phyloP scores from a whole-genome alignment of 2,797 vertebrate species.

The Acipenser transmontanus region DNA sequence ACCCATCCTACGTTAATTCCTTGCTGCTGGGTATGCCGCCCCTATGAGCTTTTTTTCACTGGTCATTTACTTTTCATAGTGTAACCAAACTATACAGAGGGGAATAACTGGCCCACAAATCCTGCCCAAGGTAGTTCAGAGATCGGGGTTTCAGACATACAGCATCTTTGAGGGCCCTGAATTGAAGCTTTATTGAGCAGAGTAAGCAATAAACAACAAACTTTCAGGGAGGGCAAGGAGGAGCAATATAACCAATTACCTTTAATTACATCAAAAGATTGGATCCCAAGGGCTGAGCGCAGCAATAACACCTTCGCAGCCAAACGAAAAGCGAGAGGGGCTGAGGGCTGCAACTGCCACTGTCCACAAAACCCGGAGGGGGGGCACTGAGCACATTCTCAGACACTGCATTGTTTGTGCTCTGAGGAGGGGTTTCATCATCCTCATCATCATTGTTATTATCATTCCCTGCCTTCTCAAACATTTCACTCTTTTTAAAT shows the following conservation, averaged over 20 bases:
- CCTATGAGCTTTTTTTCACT: slow-evolving; percentile 60
- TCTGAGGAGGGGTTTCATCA: too few species aligned
- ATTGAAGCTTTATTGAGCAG: slow-evolving; percentile 68
- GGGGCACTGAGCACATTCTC: not conserved
- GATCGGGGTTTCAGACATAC: slow-evolving; percentile 39
- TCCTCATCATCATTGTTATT: too few species aligned
- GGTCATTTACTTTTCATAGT: slow-evolving; percentile 67
- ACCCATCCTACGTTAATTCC: slow-evolving; percentile 54
- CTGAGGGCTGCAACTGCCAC: slow-evolving; percentile 7
- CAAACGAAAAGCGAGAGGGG: slow-evolving; percentile 43
- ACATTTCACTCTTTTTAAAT: too few species aligned
- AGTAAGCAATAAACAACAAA: slow-evolving; percentile 75
- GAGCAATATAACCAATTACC: slow-evolving; percentile 74
- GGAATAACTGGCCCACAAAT: slow-evolving; percentile 62
- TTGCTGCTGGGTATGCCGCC: slow-evolving; percentile 56
- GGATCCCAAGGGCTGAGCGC: slow-evolving; percentile 64
- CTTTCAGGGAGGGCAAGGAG: slow-evolving; percentile 71
- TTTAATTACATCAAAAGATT: slow-evolving; percentile 76
- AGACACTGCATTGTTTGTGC: not conserved
- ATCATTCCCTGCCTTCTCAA: too few species aligned
- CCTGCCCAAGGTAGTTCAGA: slow-evolving; percentile 31
- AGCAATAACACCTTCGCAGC: slow-evolving; percentile 73
- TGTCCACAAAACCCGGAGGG: not conserved
- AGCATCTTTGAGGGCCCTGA: slow-evolving; percentile 61
- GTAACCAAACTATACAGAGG: slow-evolving; percentile 63